Evolutionary conservation across 1,140 invertebrate genomes (phyloP).

Genomic region (Steinernema feltiae): DNA sequence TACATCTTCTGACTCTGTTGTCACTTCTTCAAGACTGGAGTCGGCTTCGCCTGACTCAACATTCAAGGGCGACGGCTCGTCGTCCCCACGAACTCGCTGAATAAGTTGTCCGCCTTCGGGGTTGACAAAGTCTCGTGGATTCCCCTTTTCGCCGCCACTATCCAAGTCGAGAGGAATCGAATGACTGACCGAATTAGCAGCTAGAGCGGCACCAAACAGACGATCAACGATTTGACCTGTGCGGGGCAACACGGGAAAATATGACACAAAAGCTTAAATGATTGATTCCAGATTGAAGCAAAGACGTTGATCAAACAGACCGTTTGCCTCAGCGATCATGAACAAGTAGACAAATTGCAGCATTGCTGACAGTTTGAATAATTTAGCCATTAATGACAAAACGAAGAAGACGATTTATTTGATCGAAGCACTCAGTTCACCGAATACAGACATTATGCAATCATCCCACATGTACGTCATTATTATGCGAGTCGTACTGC

Average conservation of each 20-base stretch:
- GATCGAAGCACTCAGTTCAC: neutral
- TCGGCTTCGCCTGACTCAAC: neutral
- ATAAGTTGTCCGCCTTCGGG: neutral
- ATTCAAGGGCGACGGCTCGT: too few relatives aligned
- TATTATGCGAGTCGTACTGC: neutral
- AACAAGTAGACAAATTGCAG: neutral
- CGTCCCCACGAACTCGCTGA: neutral
- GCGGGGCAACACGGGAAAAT: neutral
- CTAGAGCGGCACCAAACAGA: neutral
- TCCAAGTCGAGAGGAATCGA: neutral
- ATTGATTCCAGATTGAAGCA: neutral
- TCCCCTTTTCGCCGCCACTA: neutral
- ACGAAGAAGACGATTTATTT: neutral
- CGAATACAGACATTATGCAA: conserved; percentile 4
- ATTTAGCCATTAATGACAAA: neutral
- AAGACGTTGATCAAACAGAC: neutral
- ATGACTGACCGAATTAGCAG: neutral
- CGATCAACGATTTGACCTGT: neutral
- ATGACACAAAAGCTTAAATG: neutral
- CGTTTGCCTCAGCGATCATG: neutral
- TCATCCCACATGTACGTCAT: neutral
- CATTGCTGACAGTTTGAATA: neutral
- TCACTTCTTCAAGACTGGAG: neutral
- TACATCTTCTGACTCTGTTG: neutral
- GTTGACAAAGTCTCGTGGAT: neutral